These are phyloP conservation scores for Canis aureus DNA, from an alignment of 2,113 vertebrate species.

Conservation along the genomic window DNA sequence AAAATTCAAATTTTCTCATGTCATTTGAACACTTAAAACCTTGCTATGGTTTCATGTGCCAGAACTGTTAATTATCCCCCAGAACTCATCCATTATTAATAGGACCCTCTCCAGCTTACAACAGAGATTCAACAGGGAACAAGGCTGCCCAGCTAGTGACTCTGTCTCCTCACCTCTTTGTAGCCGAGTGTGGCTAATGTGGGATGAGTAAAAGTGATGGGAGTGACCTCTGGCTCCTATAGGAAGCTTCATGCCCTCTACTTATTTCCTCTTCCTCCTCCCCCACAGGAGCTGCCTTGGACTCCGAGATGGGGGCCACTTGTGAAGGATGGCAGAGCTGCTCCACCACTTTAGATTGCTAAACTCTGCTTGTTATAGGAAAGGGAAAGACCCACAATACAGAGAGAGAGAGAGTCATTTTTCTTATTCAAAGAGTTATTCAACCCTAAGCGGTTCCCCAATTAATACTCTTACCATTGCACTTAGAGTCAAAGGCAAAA, in stretches of 20 bases:
- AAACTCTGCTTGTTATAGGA: background rate
- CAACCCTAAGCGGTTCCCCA: background rate
- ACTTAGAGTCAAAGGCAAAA: background rate
- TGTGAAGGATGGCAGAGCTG: background rate
- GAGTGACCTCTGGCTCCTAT: background rate
- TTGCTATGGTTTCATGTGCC: background rate
- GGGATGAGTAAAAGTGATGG: background rate
- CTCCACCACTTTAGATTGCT: too few species aligned
- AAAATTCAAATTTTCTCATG: background rate
- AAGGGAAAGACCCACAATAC: background rate
- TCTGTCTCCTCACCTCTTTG: background rate
- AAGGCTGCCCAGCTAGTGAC: background rate
- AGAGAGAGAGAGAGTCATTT: background rate
- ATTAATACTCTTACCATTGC: background rate
- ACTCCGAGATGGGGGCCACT: background rate
- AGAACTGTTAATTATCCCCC: background rate
- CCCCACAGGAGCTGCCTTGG: background rate
- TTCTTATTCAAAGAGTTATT: background rate
- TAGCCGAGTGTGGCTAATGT: fast-evolving
- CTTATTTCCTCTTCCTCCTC: background rate
- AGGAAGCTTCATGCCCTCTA: background rate
- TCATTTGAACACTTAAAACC: background rate
- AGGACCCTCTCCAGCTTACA: background rate
- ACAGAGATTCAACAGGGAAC: background rate
- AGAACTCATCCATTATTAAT: background rate